These are phyloP conservation scores for Cartodere bifasciata DNA, from an alignment of 2,888 invertebrate genomes.

Conservation along the genomic window DNA sequence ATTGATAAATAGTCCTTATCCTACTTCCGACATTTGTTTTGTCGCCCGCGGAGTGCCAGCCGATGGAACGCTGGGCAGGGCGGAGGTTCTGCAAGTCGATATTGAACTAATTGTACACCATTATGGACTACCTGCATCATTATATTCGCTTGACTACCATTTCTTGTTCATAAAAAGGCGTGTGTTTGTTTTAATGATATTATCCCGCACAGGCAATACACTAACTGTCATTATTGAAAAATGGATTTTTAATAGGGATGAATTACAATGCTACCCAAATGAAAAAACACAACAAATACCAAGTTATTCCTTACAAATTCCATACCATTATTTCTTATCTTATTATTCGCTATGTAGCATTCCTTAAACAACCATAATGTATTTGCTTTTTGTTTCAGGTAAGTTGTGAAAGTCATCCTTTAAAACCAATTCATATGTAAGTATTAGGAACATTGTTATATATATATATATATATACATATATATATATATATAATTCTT, in stretches of 20 bases:
- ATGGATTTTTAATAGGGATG: too few relatives aligned
- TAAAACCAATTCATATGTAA: too few relatives aligned
- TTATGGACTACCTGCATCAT: conserved; percentile 20
- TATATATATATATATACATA: conserved; percentile 1
- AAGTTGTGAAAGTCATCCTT: too few relatives aligned
- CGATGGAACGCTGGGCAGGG: conserved; percentile 15
- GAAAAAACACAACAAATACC: too few relatives aligned
- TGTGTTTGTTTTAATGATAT: conserved; percentile 7
- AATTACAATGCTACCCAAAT: too few relatives aligned
- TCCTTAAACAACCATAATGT: too few relatives aligned
- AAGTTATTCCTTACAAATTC: too few relatives aligned
- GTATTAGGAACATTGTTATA: neutral
- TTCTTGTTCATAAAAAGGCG: conserved; percentile 5
- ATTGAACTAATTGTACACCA: conserved; percentile 21
- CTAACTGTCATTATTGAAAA: too few relatives aligned
- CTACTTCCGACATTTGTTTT: conserved; percentile 27
- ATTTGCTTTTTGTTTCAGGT: too few relatives aligned
- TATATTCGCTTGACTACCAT: conserved; percentile 15
- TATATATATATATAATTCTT: neutral
- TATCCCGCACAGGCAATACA: too few relatives aligned
- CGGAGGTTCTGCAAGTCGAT: conserved; percentile 18
- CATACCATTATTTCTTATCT: too few relatives aligned
- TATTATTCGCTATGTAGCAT: too few relatives aligned
- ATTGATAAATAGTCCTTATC: conserved; percentile 27
- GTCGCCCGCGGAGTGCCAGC: conserved; percentile 21